Conservation (phyloP, 2,113 vertebrate species). For the Ahaetulla prasina region DNA sequence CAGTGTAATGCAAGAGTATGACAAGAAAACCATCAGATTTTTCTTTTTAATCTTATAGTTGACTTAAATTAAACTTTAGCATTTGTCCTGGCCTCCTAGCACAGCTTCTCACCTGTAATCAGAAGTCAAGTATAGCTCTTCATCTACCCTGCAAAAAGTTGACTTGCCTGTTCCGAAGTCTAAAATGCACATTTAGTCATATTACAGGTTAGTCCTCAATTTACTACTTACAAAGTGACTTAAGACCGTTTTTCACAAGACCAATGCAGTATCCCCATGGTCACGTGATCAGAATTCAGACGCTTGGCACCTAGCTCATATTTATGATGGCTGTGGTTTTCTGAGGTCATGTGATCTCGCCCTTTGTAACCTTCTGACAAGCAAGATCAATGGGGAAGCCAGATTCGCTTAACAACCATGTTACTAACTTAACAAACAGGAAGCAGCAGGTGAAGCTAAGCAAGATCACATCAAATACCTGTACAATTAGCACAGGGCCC, state of each 20-base stretch:
- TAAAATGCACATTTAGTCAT: background rate
- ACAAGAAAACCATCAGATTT: background rate
- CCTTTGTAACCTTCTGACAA: background rate
- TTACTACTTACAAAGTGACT: background rate
- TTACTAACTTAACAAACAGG: too few relatives aligned
- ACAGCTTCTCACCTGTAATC: background rate
- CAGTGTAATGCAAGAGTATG: background rate
- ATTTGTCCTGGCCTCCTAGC: background rate
- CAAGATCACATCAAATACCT: too few relatives aligned
- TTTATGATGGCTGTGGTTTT: too few relatives aligned
- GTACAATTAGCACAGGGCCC: too few relatives aligned
- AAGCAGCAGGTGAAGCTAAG: too few relatives aligned
- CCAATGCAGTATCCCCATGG: background rate
- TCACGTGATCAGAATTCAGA: background rate
- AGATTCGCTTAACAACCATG: background rate
- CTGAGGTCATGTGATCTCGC: background rate
- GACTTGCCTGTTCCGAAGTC: background rate
- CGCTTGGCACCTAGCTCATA: background rate
- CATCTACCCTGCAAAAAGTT: background rate
- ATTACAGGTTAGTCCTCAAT: background rate
- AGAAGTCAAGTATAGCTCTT: background rate
- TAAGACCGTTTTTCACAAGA: background rate
- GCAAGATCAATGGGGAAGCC: background rate
- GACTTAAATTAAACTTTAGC: background rate
- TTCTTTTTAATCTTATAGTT: background rate